These are phyloP conservation scores for Caretta caretta DNA, from an alignment of 2,113 vertebrate species.

Conservation along the genomic window DNA sequence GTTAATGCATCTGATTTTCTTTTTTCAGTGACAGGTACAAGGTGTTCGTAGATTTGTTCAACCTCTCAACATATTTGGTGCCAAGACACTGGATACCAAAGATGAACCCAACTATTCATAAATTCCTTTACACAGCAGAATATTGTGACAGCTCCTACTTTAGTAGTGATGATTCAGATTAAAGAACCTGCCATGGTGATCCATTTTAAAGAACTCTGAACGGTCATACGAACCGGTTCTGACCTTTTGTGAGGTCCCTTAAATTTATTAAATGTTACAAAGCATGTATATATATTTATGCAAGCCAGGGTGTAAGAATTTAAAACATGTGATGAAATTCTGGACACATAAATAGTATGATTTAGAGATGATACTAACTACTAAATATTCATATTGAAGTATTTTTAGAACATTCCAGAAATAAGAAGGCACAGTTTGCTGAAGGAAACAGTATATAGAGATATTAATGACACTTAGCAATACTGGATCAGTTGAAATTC, in stretches of 20 bases:
- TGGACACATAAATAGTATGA: background rate
- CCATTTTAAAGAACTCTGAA: background rate
- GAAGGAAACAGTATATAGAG: background rate
- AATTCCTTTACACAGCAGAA: conserved; percentile 93
- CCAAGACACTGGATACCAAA: conserved; percentile 95
- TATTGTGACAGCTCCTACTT: conserved; percentile 96
- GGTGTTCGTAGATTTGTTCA: conserved; percentile 98
- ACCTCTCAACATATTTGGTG: conserved; percentile 93
- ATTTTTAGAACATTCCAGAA: background rate
- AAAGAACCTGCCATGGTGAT: background rate
- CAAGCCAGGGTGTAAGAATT: background rate
- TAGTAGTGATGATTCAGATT: conserved; percentile 96
- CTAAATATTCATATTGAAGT: background rate
- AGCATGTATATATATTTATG: conserved; percentile 65
- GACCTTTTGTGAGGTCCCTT: background rate
- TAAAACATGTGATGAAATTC: background rate
- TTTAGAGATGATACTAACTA: background rate
- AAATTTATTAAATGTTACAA: background rate
- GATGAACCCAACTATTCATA: conserved; percentile 91
- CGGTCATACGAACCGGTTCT: background rate
- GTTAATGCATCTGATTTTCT: conserved; percentile 14
- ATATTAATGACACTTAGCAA: background rate
- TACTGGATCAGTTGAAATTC: background rate
- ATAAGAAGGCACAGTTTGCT: background rate
- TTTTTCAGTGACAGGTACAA: conserved; percentile 95